Base-by-base conservation (phyloP, 1,140 invertebrate species). In the Varroa destructor region DNA sequence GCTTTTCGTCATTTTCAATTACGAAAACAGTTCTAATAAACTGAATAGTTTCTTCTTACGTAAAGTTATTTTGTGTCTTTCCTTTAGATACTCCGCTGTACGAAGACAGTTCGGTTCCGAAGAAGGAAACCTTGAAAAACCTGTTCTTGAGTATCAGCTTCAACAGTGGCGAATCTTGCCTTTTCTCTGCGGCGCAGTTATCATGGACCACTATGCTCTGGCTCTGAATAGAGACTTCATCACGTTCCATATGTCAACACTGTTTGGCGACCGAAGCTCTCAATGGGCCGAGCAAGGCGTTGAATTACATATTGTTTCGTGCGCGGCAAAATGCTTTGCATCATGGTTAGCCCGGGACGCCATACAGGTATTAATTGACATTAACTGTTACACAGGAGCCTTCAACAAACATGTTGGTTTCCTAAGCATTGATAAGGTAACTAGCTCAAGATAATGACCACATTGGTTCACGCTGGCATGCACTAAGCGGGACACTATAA, bases 91-190 rank as follows among this genome's bases (percentile, higher is more conserved):
- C 82, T 89, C 90, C 55, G 90, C 89, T 1, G 87, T 89, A 0
- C 82, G 94, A 56, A 87, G 85, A 79, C 94, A 97, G 81, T 97
- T 96, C 81, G 90, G 90, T 4, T 86, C 86, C 6, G 78, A 80
- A 1, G 81, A 85, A 36, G 77, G 73, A 56, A 78, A 73, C 74
- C 40, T 77, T 80, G 91, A 95, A 82, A 84, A 85, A 55, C 86
- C 92, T 42, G 87, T 96, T 61, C 81, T 97, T 71, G 91, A 96
- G 79, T 97, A 97, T 82, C 90, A 90, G 79, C 81, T 91, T 70
- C 90, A 85, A 90, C 91, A 96, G 90, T 91, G 90, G 84, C 84
- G 94, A 71, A 80, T 97, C 1, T 85, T 97, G 76, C 93, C 93
- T 1, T 88, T 89, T 78, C 79, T 97, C 67, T 89, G 92, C n/a